A percentile compares a stretch with the other conserved stretches of the same genome.
These are phyloP conservation scores for Buphagus erythrorhynchus DNA, from an alignment of 2,797 vertebrate species.

Conservation along the genomic window DNA sequence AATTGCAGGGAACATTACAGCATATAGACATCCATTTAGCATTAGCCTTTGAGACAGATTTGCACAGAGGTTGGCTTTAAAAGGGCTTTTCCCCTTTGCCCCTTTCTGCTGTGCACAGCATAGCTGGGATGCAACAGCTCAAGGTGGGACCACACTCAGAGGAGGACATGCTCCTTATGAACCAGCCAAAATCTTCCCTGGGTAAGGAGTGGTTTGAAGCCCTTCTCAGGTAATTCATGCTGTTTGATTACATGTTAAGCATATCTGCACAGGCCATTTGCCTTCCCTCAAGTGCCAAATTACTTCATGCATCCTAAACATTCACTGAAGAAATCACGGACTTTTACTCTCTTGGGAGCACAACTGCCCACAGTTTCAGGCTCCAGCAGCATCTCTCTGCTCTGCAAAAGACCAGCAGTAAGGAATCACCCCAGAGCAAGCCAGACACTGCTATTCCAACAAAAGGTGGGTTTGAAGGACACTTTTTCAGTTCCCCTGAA, in stretches of 20 bases:
- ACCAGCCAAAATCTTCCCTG: not conserved
- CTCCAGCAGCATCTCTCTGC: not conserved
- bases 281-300: not conserved
- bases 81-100: not conserved
- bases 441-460: not conserved
- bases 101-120: not conserved
- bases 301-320: not conserved
- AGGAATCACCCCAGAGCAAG: not conserved
- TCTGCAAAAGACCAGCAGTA: not conserved
- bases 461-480: not conserved
- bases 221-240: not conserved
- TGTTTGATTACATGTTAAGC: not conserved
- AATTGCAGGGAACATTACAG: not conserved
- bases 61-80: not conserved
- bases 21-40: not conserved
- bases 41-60: not conserved
- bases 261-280: not conserved
- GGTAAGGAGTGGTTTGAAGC: not conserved
- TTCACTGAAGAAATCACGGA: not conserved
- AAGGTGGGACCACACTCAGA: not conserved
- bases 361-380: not conserved
- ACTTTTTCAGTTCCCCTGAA: not conserved
- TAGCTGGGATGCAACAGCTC: fast-evolving
- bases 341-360: not conserved
- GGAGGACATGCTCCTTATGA: fast-evolving